phyloP scores from a whole-genome alignment of 2,888 invertebrate genomes.

The Orchesella flavescens region DNA sequence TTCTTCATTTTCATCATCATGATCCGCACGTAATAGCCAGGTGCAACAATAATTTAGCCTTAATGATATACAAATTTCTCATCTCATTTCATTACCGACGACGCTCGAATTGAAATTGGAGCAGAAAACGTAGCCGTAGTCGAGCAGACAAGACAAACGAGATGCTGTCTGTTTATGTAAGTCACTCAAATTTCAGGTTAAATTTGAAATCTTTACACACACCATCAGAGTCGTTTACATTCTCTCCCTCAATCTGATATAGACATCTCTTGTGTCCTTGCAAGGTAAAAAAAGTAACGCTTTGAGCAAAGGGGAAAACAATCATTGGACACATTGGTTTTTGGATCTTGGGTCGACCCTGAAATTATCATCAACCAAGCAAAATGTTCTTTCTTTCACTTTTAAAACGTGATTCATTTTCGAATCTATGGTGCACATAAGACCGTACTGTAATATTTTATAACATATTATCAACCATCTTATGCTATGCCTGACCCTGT shows the following conservation, averaged over 20 bases:
- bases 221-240: not conserved
- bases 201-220: not conserved
- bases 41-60: not conserved
- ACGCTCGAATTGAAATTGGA: not conserved
- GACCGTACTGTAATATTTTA: not conserved
- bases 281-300: conserved; percentile 19
- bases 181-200: not conserved
- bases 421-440: not conserved
- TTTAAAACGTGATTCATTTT: conserved; percentile 47
- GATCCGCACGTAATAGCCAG: not conserved
- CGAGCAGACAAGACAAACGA: conserved; percentile 1
- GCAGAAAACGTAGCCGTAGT: not conserved
- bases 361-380: conserved; percentile 20
- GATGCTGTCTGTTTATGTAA: no score
- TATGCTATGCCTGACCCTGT: conserved; percentile 47
- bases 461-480: conserved; percentile 4
- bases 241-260: not conserved
- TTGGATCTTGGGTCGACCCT: conserved; percentile 7
- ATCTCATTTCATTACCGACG: not conserved
- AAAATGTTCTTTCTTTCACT: conserved; percentile 38
- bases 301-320: not conserved
- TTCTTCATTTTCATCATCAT: no score
- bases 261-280: conserved; percentile 34
- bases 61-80: not conserved
- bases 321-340: no score